Evolutionary conservation across 2,113 vertebrate genomes (phyloP).

Genomic region (Ranitomeya variabilis): DNA sequence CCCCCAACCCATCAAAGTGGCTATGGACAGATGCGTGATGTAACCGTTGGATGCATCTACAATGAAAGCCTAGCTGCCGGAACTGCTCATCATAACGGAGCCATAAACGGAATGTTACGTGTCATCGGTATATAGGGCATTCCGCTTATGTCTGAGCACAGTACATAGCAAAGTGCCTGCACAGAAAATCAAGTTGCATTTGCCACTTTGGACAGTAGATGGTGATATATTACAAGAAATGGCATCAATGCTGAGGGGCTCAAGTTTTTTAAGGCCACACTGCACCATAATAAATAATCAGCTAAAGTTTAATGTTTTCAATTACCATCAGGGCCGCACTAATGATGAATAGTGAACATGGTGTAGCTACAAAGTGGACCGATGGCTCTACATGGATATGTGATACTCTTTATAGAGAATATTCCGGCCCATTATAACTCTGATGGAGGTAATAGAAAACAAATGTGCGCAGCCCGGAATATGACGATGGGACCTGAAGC

Average conservation of each 20-base stretch:
- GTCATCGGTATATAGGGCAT: too few relatives aligned
- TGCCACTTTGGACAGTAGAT: conserved; percentile 21
- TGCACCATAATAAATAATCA: conserved; percentile 46
- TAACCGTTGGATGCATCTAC: too few relatives aligned
- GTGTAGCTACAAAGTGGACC: conserved; percentile 24
- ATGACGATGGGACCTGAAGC: conserved; percentile 14
- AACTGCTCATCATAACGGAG: too few relatives aligned
- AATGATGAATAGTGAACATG: conserved; percentile 44
- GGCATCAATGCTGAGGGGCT: background rate
- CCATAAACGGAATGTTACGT: too few relatives aligned
- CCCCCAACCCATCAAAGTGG: too few relatives aligned
- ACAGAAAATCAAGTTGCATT: background rate
- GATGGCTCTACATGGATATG: conserved; percentile 33
- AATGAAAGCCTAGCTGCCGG: too few relatives aligned
- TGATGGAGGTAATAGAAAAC: conserved; percentile 46
- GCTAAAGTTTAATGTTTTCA: conserved; percentile 48
- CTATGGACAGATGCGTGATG: too few relatives aligned
- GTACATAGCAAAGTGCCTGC: background rate
- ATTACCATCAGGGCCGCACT: conserved; percentile 30
- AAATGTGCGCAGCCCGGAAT: conserved; percentile 29
- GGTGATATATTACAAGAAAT: conserved; percentile 40
- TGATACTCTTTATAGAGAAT: conserved; percentile 35
- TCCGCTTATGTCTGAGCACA: too few relatives aligned
- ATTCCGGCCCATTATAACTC: conserved; percentile 18
- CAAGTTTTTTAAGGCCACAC: conserved; percentile 26